Conservation (phyloP, 2,113 vertebrate genomes). For the Corythaixoides concolor region DNA sequence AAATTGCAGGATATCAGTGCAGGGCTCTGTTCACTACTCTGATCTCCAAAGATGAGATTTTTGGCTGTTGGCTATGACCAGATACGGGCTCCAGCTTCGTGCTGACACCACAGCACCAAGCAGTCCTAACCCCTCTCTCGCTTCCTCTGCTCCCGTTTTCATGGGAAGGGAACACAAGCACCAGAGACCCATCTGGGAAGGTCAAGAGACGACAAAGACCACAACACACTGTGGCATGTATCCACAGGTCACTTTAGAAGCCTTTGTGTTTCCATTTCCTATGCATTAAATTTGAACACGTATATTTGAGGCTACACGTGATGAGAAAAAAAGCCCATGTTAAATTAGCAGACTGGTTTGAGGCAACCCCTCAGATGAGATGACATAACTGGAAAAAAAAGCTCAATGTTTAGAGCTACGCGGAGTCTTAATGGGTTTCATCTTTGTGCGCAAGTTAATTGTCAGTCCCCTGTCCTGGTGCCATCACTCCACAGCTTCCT, state of each 20-base stretch:
- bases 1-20: background rate
- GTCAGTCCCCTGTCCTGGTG: background rate
- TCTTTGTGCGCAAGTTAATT: background rate
- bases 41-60: background rate
- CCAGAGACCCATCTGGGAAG: background rate
- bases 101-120: fast-evolving
- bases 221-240: background rate
- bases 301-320: background rate
- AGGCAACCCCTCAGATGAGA: background rate
- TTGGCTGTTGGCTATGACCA: background rate
- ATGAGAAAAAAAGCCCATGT: background rate
- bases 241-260: background rate
- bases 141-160: background rate
- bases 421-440: background rate
- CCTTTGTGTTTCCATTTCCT: background rate
- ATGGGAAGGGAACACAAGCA: background rate
- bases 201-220: background rate
- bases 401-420: background rate
- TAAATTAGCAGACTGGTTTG: background rate
- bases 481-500: slow-evolving; percentile 4
- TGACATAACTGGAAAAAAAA: background rate
- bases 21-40: background rate
- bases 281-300: fast-evolving
- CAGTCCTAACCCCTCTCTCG: background rate
- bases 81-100: background rate